Conservation (phyloP, 2,888 invertebrate species). For the Drosophila testacea region DNA sequence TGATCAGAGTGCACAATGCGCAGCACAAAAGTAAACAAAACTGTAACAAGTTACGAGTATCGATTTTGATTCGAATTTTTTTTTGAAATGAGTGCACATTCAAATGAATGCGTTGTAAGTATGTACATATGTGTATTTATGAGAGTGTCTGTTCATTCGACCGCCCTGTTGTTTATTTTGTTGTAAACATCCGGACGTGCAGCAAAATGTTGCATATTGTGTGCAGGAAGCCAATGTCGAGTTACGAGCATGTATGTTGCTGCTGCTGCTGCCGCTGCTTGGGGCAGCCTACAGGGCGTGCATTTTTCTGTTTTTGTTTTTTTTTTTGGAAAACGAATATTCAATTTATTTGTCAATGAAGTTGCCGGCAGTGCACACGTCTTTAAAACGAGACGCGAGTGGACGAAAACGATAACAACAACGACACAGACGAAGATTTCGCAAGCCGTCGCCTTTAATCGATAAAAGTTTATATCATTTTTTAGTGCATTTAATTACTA, state of each 20-base stretch:
- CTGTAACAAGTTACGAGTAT: slow-evolving; percentile 67
- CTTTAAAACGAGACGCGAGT: slow-evolving; percentile 18
- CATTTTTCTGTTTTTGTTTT: slow-evolving; percentile 42
- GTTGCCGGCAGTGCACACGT: slow-evolving; percentile 75
- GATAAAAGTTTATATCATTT: slow-evolving; percentile 49
- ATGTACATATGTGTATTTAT: slow-evolving; percentile 16
- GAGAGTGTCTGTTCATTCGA: background rate
- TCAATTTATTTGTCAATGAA: slow-evolving; percentile 77
- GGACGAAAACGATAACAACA: slow-evolving; percentile 10
- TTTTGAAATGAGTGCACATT: slow-evolving; percentile 43
- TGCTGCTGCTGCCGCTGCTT: slow-evolving; percentile 23
- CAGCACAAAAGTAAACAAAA: slow-evolving; percentile 64
- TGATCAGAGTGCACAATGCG: slow-evolving; percentile 64
- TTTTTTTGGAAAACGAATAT: slow-evolving; percentile 46
- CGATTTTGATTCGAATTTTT: slow-evolving; percentile 45
- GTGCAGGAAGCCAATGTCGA: slow-evolving; percentile 71
- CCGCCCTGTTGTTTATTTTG: slow-evolving; percentile 71
- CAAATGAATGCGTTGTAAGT: slow-evolving; percentile 20
- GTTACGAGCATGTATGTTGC: slow-evolving; percentile 40
- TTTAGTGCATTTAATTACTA: slow-evolving; percentile 73
- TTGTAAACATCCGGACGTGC: slow-evolving; percentile 81
- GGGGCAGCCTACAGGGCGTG: slow-evolving; percentile 64
- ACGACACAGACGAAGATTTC: slow-evolving; percentile 28
- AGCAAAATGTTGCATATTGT: slow-evolving; percentile 79
- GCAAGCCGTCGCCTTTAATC: slow-evolving; percentile 46